Percentiles rank a stretch among this genome's conserved stretches.
Evolutionary conservation across 2,888 invertebrate species (phyloP).

Genomic region (Plebejus argus): DNA sequence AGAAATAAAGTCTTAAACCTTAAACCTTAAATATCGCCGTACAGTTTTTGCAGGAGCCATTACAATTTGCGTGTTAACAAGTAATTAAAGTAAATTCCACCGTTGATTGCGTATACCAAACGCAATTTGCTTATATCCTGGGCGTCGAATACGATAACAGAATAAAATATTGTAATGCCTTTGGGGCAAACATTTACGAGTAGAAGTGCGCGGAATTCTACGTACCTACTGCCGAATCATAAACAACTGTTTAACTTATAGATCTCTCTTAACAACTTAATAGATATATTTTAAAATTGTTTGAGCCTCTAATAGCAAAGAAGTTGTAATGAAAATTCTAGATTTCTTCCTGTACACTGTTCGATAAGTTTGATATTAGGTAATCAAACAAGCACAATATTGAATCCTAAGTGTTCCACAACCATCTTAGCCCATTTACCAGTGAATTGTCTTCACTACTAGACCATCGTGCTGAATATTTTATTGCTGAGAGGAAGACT

Average conservation of each 20-base stretch:
- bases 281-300: too few species aligned
- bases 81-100: conserved; percentile 56
- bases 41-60: conserved; percentile 24
- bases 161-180: conserved; percentile 41
- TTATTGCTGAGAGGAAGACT: conserved; percentile 12
- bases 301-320: too few species aligned
- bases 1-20: too few species aligned
- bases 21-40: conserved; percentile 15
- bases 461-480: conserved; percentile 12
- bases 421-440: background rate
- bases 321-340: too few species aligned
- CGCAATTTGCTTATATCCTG: conserved; percentile 44
- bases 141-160: conserved; percentile 42
- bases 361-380: too few species aligned
- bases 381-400: background rate
- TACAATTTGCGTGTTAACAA: conserved; percentile 52
- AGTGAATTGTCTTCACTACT: background rate
- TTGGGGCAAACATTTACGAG: conserved; percentile 20
- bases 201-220: background rate
- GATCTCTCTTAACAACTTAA: background rate
- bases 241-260: background rate
- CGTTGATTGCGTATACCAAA: conserved; percentile 52
- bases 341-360: too few species aligned
- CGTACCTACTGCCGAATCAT: background rate
- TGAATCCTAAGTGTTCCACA: background rate